Evolutionary conservation across 2,797 vertebrate species (phyloP).

Genomic region (Eremophila alpestris): DNA sequence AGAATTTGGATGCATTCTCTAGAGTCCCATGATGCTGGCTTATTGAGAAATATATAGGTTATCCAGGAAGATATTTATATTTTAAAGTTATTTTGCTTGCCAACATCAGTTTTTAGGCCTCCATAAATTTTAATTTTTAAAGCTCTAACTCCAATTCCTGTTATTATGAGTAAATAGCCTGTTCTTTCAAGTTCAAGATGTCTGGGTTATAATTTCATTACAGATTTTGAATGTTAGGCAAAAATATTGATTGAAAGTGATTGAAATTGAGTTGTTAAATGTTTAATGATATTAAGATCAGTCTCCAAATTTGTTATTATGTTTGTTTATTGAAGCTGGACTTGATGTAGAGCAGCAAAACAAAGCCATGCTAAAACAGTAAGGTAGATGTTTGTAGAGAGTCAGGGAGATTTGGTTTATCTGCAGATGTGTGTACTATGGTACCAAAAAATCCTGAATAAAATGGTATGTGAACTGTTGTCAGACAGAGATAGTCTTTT

Average conservation of each 20-base stretch:
- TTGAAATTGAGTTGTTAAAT: neutral
- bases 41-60: neutral
- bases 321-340: neutral
- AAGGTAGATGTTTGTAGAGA: neutral
- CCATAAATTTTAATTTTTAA: slow-evolving; percentile 1
- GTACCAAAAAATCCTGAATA: neutral
- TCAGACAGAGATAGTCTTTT: neutral
- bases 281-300: neutral
- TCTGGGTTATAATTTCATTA: neutral
- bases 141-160: neutral
- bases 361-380: neutral
- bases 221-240: neutral
- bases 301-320: neutral
- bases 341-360: neutral
- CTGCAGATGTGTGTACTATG: neutral
- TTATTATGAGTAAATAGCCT: neutral
- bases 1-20: neutral
- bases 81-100: neutral
- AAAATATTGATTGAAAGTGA: neutral
- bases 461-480: neutral
- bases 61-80: neutral
- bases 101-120: neutral
- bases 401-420: neutral
- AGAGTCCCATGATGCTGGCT: neutral
- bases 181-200: neutral